A percentile compares a stretch with the other conserved stretches of the same genome.
Evolutionary conservation across 2,797 vertebrate species (phyloP).

Genomic region (Mallotus villosus): DNA sequence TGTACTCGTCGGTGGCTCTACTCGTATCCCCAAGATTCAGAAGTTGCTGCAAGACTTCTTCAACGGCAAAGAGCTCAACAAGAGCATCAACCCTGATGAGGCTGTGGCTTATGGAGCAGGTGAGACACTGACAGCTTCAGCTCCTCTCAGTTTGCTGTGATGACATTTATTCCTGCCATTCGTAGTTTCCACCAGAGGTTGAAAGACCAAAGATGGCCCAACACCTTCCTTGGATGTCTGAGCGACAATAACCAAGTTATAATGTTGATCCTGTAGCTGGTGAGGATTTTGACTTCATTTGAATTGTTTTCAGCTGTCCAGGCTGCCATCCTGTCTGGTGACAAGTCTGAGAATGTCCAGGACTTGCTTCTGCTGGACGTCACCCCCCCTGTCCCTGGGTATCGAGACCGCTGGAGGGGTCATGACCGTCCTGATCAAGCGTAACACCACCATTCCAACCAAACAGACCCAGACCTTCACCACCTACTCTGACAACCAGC

Average conservation of each 20-base stretch:
- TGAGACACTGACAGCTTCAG: conserved; percentile 31
- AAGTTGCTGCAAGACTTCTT: conserved; percentile 86
- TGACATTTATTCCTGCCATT: conserved; percentile 56
- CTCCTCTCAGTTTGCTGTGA: conserved; percentile 32
- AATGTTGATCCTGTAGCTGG: neutral
- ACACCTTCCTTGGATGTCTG: conserved; percentile 80
- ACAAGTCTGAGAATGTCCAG: conserved; percentile 69
- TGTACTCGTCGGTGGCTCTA: conserved; percentile 86
- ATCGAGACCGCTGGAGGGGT: conserved; percentile 94
- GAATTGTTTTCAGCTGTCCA: conserved; percentile 44
- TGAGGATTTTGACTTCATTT: neutral
- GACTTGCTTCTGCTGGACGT: conserved; percentile 86
- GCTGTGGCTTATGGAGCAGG: conserved; percentile 89
- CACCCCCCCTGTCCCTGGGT: conserved; percentile 91
- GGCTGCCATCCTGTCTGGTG: conserved; percentile 56
- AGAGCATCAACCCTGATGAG: conserved; percentile 89
- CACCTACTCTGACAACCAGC: conserved; percentile 86
- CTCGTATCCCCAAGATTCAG: conserved; percentile 88
- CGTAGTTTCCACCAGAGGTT: conserved; percentile 67
- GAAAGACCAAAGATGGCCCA: conserved; percentile 62
- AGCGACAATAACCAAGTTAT: conserved; percentile 48
- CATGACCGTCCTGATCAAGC: conserved; percentile 93
- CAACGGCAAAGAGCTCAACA: conserved; percentile 86
- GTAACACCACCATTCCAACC: conserved; percentile 95
- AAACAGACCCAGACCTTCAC: conserved; percentile 89